These are phyloP conservation scores for Apus apus DNA, from an alignment of 2,113 vertebrate genomes.

Conservation along the genomic window DNA sequence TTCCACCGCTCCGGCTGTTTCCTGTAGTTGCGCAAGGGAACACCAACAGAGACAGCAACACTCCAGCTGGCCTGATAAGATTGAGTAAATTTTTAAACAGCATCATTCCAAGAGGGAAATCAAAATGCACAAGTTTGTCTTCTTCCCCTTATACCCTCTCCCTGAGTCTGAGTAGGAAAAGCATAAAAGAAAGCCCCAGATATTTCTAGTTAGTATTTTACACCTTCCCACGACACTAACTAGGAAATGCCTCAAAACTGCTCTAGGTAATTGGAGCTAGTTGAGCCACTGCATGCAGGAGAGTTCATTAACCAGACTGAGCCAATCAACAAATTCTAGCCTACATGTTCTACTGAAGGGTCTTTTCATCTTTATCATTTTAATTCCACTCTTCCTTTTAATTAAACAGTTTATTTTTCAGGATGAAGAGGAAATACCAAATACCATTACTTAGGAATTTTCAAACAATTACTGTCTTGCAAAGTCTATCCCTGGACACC, in stretches of 20 bases:
- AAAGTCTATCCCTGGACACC: not conserved
- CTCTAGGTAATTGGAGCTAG: not conserved
- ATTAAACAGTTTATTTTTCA: conserved; percentile 28
- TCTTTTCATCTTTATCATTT: conserved; percentile 1
- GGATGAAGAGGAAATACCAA: not conserved
- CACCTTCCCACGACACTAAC: not conserved
- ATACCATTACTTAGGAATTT: not conserved
- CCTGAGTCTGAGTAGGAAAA: not conserved
- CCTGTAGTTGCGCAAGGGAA: not conserved
- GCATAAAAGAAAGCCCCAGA: not conserved
- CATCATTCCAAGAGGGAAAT: not conserved
- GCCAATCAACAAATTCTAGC: not conserved
- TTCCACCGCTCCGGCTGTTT: not conserved
- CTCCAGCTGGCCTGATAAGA: not conserved
- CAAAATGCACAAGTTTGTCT: not conserved
- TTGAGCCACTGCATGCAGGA: not conserved
- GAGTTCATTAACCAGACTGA: not conserved
- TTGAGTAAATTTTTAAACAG: not conserved
- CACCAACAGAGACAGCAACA: not conserved
- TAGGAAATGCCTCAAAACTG: not conserved
- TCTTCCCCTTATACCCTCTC: not conserved
- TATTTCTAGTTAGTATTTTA: not conserved
- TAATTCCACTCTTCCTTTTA: conserved; percentile 21
- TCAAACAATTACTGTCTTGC: not conserved
- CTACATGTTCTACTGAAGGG: not conserved